Evolutionary conservation across 2,888 invertebrate genomes (phyloP).

Genomic region (Heliconius aoede): DNA sequence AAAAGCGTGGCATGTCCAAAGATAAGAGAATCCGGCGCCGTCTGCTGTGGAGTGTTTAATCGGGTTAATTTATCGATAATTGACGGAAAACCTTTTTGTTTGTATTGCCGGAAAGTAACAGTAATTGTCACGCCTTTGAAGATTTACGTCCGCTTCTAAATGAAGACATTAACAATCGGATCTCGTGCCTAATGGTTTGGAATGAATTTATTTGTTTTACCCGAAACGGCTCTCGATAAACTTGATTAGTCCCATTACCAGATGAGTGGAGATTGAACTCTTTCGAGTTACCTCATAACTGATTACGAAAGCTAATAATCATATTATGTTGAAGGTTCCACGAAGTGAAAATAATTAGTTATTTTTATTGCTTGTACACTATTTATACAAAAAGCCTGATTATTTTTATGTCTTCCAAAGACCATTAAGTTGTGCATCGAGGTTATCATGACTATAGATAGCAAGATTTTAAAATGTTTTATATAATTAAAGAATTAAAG

Average conservation of each 20-base stretch:
- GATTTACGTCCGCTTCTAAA: constrained; percentile 84
- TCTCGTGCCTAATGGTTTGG: constrained; percentile 83
- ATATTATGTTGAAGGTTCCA: constrained; percentile 37
- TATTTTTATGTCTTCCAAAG: constrained; percentile 43
- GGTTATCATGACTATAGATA: constrained; percentile 44
- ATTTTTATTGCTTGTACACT: constrained; percentile 41
- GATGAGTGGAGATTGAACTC: constrained; percentile 58
- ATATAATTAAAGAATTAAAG: constrained; percentile 47
- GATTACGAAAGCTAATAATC: constrained; percentile 43
- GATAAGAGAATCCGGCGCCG: constrained; percentile 81
- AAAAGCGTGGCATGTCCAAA: constrained; percentile 81
- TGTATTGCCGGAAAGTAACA: constrained; percentile 83
- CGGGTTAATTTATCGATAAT: constrained; percentile 84
- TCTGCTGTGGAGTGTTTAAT: constrained; percentile 79
- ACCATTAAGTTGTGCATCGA: constrained; percentile 42
- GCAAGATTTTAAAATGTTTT: constrained; percentile 41
- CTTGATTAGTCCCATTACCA: constrained; percentile 61
- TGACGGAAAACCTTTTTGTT: constrained; percentile 84
- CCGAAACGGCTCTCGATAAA: constrained; percentile 74
- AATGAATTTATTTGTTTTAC: constrained; percentile 82
- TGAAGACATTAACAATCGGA: constrained; percentile 83
- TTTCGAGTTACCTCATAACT: constrained; percentile 53
- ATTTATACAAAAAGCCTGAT: constrained; percentile 40
- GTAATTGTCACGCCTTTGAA: constrained; percentile 84
- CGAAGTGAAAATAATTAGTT: constrained; percentile 37